phyloP scores from a whole-genome alignment of 1,140 invertebrate species.

The Panulirus ornatus region DNA sequence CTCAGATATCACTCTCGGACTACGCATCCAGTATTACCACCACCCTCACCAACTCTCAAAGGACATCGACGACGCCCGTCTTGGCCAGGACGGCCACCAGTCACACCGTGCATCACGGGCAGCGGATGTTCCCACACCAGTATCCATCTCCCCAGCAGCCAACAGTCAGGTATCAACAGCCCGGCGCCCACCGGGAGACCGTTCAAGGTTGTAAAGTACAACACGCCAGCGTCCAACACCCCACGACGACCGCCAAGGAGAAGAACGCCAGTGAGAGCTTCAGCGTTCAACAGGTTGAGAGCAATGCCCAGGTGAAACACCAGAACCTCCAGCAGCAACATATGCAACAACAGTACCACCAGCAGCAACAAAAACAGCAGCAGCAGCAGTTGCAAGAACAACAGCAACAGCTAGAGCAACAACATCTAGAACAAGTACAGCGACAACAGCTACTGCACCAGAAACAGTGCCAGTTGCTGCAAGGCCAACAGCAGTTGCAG shows the following conservation, averaged over 20 bases:
- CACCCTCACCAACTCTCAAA: conserved; percentile 52
- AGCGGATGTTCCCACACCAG: conserved; percentile 14
- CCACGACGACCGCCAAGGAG: no score
- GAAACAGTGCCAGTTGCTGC: conserved; percentile 50
- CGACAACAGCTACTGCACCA: conserved; percentile 44
- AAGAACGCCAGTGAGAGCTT: no score
- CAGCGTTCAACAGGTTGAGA: not conserved
- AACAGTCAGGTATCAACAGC: conserved; percentile 8
- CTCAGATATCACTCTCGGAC: conserved; percentile 41
- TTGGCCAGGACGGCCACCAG: conserved; percentile 20
- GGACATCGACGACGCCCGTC: conserved; percentile 21
- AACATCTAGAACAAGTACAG: conserved; percentile 37
- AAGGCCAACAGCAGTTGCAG: conserved; percentile 52
- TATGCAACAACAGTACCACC: conserved; percentile 68
- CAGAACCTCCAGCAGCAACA: conserved; percentile 47
- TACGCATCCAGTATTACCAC: conserved; percentile 37
- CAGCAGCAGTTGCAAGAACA: conserved; percentile 75
- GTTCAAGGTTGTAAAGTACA: conserved; percentile 3
- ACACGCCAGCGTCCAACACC: not conserved
- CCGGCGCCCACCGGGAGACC: conserved; percentile 20
- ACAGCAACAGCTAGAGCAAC: conserved; percentile 75
- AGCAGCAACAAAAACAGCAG: conserved; percentile 69
- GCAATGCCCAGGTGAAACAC: not conserved
- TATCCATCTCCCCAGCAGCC: conserved; percentile 33
- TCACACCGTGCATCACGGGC: conserved; percentile 15